Evolutionary conservation across 2,797 vertebrate species (phyloP).

Genomic region (Emydoidea blandingii): DNA sequence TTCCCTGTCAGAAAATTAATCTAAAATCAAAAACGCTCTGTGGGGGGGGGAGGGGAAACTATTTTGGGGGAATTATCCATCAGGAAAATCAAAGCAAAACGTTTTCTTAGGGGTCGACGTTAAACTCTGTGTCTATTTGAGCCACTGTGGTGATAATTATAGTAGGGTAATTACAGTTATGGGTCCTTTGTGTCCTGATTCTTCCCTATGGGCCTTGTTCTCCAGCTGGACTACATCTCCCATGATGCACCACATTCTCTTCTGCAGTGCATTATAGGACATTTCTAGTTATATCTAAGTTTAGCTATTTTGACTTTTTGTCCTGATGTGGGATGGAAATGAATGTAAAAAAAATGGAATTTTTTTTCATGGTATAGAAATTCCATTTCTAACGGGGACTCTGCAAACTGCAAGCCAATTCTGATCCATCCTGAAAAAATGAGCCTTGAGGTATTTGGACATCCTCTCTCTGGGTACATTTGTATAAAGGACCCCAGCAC

Average conservation of each 20-base stretch:
- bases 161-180: background rate
- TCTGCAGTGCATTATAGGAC: background rate
- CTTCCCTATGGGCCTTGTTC: background rate
- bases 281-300: background rate
- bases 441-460: slow-evolving; percentile 6
- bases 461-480: slow-evolving; percentile 9
- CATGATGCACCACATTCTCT: background rate
- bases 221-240: background rate
- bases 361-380: slow-evolving; percentile 23
- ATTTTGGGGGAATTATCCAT: background rate
- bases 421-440: slow-evolving; percentile 21
- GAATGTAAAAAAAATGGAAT: background rate
- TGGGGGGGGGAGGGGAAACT: rapidly evolving
- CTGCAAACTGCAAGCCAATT: background rate
- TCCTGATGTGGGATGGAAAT: background rate
- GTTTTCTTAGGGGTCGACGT: background rate
- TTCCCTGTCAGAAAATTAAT: background rate
- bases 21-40: background rate
- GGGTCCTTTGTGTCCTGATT: background rate
- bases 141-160: background rate
- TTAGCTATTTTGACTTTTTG: slow-evolving; percentile 8
- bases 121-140: background rate
- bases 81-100: background rate
- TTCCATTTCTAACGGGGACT: background rate
- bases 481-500: slow-evolving; percentile 23